phyloP scores from a whole-genome alignment of 2,797 vertebrate species.

The Alcedo atthis region DNA sequence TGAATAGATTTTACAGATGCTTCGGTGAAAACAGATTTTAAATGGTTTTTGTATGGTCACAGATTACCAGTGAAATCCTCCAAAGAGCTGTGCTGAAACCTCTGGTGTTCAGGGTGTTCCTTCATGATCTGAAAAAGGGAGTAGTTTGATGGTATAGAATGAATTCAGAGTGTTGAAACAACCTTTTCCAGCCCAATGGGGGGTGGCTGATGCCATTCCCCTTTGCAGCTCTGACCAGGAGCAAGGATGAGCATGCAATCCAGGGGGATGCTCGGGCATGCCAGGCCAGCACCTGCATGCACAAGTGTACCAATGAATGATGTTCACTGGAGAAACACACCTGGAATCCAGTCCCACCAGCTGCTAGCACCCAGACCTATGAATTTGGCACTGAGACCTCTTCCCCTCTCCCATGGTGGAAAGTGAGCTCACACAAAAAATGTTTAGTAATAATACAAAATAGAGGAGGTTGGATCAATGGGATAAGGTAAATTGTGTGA shows the following conservation, averaged over 20 bases:
- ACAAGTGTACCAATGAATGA: not conserved
- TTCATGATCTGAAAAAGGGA: not conserved
- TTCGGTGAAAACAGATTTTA: not conserved
- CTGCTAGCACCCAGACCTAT: not conserved
- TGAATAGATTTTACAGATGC: not conserved
- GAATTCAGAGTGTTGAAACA: not conserved
- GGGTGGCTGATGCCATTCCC: not conserved
- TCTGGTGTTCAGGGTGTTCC: not conserved
- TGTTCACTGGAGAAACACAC: not conserved
- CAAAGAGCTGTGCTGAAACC: not conserved
- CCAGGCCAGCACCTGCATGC: too few species aligned
- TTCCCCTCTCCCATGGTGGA: not conserved
- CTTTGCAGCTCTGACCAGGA: not conserved
- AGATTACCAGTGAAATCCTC: not conserved
- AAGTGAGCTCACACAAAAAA: not conserved
- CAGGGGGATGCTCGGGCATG: not conserved
- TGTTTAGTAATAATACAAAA: too few species aligned
- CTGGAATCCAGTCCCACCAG: not conserved
- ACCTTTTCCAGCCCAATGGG: not conserved
- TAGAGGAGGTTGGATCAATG: too few species aligned
- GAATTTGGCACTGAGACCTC: not conserved
- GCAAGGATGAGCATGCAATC: not conserved
- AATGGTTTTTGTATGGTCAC: not conserved
- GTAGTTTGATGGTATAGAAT: not conserved
- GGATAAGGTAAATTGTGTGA: too few species aligned